phyloP scores from a whole-genome alignment of 1,140 invertebrate species.

The Probaryconus sp. region DNA sequence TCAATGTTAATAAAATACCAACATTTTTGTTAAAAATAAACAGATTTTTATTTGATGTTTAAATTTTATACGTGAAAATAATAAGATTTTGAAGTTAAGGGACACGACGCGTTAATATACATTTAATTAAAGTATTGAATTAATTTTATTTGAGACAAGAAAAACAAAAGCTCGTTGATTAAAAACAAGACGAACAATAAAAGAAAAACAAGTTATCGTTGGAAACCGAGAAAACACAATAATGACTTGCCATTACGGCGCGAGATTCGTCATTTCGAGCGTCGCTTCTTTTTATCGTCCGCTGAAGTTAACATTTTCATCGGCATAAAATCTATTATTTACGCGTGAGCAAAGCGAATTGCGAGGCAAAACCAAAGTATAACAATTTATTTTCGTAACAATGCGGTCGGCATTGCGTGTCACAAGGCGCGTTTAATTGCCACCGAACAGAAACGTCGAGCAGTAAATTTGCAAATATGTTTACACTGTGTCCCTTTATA shows the following conservation, averaged over 20 bases:
- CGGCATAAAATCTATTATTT: constrained; percentile 45
- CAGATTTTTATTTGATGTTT: too few relatives aligned
- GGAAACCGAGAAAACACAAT: constrained; percentile 14
- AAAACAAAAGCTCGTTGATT: too few relatives aligned
- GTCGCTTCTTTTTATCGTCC: constrained; percentile 19
- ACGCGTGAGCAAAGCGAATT: constrained; percentile 12
- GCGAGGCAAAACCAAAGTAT: constrained; percentile 3
- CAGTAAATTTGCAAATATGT: constrained; percentile 57
- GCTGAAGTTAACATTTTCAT: background rate
- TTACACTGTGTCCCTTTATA: constrained; percentile 53
- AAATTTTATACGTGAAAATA: too few relatives aligned
- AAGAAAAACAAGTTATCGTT: too few relatives aligned
- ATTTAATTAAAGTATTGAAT: constrained; percentile 22
- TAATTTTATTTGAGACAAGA: too few relatives aligned
- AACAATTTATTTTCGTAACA: constrained; percentile 4
- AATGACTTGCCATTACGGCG: constrained; percentile 23
- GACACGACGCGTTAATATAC: constrained; percentile 6
- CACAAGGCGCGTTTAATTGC: constrained; percentile 43
- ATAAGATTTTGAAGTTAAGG: too few relatives aligned
- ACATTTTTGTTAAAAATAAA: too few relatives aligned
- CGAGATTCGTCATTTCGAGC: constrained; percentile 7
- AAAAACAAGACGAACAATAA: too few relatives aligned
- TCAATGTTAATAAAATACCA: too few relatives aligned
- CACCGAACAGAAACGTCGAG: constrained; percentile 24
- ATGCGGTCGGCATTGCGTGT: constrained; percentile 30